Conservation (phyloP, 1,140 invertebrate genomes). For the Wiebesia pumilae region DNA sequence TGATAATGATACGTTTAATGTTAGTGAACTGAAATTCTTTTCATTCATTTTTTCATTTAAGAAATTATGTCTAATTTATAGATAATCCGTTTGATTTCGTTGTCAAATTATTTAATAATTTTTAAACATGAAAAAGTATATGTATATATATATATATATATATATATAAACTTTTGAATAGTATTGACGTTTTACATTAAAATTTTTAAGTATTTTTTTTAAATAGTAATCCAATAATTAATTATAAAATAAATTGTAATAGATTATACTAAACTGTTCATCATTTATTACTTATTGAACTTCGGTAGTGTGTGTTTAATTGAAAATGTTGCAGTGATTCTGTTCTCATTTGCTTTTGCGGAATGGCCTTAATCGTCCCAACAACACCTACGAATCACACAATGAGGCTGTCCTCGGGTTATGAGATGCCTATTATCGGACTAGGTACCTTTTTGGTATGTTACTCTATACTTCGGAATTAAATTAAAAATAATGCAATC, state of each 20-base stretch:
- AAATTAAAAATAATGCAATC: not conserved
- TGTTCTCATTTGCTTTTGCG: not conserved
- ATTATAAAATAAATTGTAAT: not conserved
- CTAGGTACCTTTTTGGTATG: slow-evolving; percentile 87
- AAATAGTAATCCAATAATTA: not conserved
- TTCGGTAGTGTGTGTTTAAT: not conserved
- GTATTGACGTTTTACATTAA: not conserved
- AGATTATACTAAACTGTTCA: not conserved
- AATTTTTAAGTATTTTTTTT: not conserved
- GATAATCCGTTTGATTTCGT: no score
- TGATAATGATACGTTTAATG: not conserved
- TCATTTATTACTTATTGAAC: not conserved
- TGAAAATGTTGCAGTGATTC: not conserved
- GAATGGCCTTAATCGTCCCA: not conserved
- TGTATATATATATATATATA: no score
- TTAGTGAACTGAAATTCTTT: no score
- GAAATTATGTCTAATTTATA: no score
- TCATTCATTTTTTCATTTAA: no score
- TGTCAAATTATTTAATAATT: no score
- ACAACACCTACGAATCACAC: slow-evolving; percentile 53
- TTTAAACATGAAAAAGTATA: no score
- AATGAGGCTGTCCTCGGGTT: slow-evolving; percentile 66
- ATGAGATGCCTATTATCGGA: slow-evolving; percentile 83
- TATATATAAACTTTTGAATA: no score
- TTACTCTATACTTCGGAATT: not conserved